These are phyloP conservation scores for Forficula auricularia DNA, from an alignment of 1,140 invertebrate species.

Conservation along the genomic window DNA sequence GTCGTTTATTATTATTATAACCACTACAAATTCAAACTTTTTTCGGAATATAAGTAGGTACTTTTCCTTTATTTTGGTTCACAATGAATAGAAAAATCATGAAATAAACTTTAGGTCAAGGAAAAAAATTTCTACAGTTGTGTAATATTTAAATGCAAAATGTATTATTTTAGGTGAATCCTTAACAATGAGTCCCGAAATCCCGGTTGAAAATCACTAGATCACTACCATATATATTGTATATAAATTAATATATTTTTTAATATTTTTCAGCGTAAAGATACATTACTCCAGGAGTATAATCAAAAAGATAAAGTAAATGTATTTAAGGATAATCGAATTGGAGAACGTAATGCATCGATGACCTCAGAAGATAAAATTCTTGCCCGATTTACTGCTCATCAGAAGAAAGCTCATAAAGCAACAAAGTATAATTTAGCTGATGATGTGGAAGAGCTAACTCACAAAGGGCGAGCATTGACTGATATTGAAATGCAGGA, in stretches of 20 bases:
- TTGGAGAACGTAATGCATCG: slow-evolving; percentile 57
- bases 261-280: slow-evolving; percentile 39
- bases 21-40: no score
- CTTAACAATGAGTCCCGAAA: no score
- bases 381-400: slow-evolving; percentile 62
- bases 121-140: no score
- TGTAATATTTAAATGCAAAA: no score
- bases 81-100: no score
- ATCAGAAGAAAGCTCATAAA: slow-evolving; percentile 49
- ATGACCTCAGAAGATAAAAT: slow-evolving; percentile 66
- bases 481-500: slow-evolving; percentile 84
- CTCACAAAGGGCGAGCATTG: slow-evolving; percentile 71
- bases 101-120: no score
- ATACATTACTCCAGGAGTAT: slow-evolving; percentile 72
- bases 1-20: no score
- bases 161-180: no score
- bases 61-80: no score
- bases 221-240: no score
- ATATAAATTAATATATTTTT: slow-evolving; percentile 4
- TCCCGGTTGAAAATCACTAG: no score
- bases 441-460: slow-evolving; percentile 70
- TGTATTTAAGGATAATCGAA: slow-evolving; percentile 66
- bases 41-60: no score
- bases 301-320: slow-evolving; percentile 66
- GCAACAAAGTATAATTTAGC: slow-evolving; percentile 62